Evolutionary conservation across 2,888 invertebrate species (phyloP).

Genomic region (Epiperipatus broadwayi): DNA sequence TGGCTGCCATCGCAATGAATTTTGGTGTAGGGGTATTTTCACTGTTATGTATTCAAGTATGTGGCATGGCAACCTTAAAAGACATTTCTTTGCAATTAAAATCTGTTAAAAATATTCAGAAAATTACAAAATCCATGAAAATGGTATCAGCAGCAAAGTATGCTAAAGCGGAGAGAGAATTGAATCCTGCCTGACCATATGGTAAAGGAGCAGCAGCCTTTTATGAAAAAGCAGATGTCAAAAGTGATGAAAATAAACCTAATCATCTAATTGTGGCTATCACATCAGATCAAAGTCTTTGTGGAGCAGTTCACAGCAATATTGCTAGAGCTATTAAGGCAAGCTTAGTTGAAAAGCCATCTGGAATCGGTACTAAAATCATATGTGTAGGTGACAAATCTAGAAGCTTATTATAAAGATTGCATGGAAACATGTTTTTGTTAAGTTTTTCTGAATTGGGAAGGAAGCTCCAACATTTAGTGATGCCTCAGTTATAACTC

Average conservation of each 20-base stretch:
- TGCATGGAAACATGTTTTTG: no score
- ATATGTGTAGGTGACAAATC: constrained; percentile 93
- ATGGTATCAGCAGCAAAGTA: constrained; percentile 82
- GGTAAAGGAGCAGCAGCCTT: constrained; percentile 71
- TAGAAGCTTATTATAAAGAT: constrained; percentile 46
- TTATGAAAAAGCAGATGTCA: constrained; percentile 72
- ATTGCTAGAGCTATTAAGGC: constrained; percentile 62
- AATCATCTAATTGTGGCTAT: constrained; percentile 56
- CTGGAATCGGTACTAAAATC: constrained; percentile 48
- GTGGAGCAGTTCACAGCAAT: constrained; percentile 86
- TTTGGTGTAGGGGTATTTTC: no score
- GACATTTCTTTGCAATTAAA: constrained; percentile 82
- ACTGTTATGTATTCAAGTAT: no score
- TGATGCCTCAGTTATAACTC: constrained; percentile 50
- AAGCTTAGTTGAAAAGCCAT: constrained; percentile 37
- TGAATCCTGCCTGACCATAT: constrained; percentile 77
- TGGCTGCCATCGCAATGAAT: no score
- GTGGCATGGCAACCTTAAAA: constrained; percentile 92
- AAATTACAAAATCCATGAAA: constrained; percentile 99
- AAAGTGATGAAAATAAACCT: constrained; percentile 26
- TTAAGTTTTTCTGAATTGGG: constrained; percentile 47
- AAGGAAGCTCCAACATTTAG: constrained; percentile 58
- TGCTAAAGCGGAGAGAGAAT: constrained; percentile 79
- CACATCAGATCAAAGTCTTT: constrained; percentile 91
- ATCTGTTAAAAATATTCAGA: constrained; percentile 97